A percentile compares a stretch with the other conserved stretches of the same genome.
Evolutionary conservation across 1,140 invertebrate genomes (phyloP).

Genomic region (Temnothorax curvispinosus): DNA sequence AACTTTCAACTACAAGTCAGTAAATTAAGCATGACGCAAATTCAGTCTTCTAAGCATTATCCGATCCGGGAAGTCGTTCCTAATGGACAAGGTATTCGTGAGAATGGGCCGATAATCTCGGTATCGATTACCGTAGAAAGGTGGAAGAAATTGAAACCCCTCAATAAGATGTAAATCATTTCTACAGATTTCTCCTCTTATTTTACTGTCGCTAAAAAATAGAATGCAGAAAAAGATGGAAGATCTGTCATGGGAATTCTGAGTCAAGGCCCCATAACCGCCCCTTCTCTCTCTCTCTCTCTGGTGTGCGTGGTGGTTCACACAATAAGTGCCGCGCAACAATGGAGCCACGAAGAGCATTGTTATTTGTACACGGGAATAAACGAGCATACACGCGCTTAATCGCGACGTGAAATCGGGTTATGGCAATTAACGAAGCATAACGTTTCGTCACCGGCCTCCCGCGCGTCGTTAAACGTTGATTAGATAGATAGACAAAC

Average conservation of each 20-base stretch:
- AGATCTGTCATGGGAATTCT: slow-evolving; percentile 70
- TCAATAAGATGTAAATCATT: background rate
- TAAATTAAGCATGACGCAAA: slow-evolving; percentile 46
- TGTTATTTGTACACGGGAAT: slow-evolving; percentile 62
- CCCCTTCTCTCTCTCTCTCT: no score
- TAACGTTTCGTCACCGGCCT: slow-evolving; percentile 43
- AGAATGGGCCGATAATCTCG: background rate
- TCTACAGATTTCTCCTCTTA: background rate
- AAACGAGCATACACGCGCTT: slow-evolving; percentile 61
- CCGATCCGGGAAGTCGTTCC: background rate
- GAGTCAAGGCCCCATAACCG: slow-evolving; percentile 53
- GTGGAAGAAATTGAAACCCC: background rate
- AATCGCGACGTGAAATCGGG: slow-evolving; percentile 71
- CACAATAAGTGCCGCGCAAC: slow-evolving; percentile 66
- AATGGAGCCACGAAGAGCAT: slow-evolving; percentile 57
- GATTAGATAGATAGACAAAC: slow-evolving; percentile 14
- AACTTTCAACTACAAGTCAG: slow-evolving; percentile 27
- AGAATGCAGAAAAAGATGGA: slow-evolving; percentile 15
- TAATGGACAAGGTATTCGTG: slow-evolving; percentile 7
- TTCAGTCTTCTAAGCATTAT: slow-evolving; percentile 10
- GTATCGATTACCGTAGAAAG: background rate
- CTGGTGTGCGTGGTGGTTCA: slow-evolving; percentile 38
- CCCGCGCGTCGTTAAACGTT: slow-evolving; percentile 39
- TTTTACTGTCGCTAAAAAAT: background rate
- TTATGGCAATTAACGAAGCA: slow-evolving; percentile 73